Base-by-base conservation (phyloP, 2,797 vertebrate genomes). In the Pitangus sulphuratus region DNA sequence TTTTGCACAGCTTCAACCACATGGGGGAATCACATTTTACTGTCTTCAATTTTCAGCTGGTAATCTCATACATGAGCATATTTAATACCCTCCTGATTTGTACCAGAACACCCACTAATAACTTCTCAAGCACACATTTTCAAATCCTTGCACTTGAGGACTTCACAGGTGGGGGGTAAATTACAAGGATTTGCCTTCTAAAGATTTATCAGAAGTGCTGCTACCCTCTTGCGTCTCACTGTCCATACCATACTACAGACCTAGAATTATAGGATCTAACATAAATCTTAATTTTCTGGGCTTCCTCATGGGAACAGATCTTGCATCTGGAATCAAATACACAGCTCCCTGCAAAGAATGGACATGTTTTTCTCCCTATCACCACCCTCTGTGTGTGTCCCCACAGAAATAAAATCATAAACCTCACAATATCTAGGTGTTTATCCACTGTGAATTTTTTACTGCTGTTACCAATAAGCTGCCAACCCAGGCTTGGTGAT, bases 101-200 rank as follows among this genome's bases (percentile, higher is more conserved):
- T 85, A 87, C 53, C 51, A 92, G 87, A 95, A 97, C 91, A 92
- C 78, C 84, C 33, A 85, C 91, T 96, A 95, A 74, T 92, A 89
- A 42, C 65, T 89, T 93, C 69, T 70, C 65, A 68, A 92, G 48
- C 3, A 4, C 68, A 71, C 3, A 64, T 94, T 89, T 91, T 87
- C 51, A 84, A 93, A 83, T 89, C 44, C 35, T 83, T 45, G 21
- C 44, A 39, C 33, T 89, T 45, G 64, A 95, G 64, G 39, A 74
- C 68, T 94, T 95, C 75, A 54, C 40, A 91, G 47, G 21, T 19
- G 20, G 82, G 60, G 68, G 66, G 60, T 64, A 95, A 94, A 94
- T 62, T 92, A 48, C 51, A 53, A 93, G 51, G 71, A 76, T 87
- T 93, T 90, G 21, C 62, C 68, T 93, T 91, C 60, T 74, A 70